phyloP scores from a whole-genome alignment of 2,888 invertebrate species.

The Hesperia comma region DNA sequence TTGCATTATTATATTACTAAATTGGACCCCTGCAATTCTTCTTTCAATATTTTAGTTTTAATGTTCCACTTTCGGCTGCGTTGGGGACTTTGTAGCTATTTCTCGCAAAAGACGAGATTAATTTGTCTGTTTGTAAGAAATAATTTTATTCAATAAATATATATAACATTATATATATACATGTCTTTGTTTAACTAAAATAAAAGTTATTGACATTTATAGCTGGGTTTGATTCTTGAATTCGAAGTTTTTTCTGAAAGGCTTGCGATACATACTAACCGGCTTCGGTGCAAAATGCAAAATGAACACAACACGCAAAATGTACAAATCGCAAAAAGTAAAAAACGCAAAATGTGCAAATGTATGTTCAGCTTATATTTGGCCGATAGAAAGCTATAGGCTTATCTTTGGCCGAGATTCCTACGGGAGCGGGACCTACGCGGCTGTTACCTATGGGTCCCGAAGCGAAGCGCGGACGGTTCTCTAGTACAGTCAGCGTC shows the following conservation, averaged over 20 bases:
- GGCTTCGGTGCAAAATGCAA: not conserved
- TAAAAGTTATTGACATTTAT: slow-evolving; percentile 79
- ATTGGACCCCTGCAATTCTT: slow-evolving; percentile 62
- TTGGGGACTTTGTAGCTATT: slow-evolving; percentile 71
- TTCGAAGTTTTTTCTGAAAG: not conserved
- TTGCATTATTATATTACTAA: slow-evolving; percentile 36
- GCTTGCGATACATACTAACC: too few relatives aligned
- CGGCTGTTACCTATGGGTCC: too few relatives aligned
- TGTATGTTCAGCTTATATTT: too few relatives aligned
- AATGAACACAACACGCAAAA: too few relatives aligned
- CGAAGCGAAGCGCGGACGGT: too few relatives aligned
- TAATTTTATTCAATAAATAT: slow-evolving; percentile 75
- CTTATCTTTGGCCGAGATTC: too few relatives aligned
- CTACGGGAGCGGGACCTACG: too few relatives aligned
- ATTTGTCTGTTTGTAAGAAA: slow-evolving; percentile 72
- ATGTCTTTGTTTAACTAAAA: slow-evolving; percentile 81
- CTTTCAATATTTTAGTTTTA: slow-evolving; percentile 35
- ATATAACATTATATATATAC: slow-evolving; percentile 69
- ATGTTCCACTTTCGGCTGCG: slow-evolving; percentile 66
- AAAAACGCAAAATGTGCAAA: too few relatives aligned
- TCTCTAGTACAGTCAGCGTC: too few relatives aligned
- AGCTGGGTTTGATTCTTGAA: slow-evolving; percentile 45
- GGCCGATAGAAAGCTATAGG: too few relatives aligned
- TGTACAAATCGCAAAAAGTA: too few relatives aligned
- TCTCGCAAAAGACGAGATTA: slow-evolving; percentile 66